phyloP scores from a whole-genome alignment of 2,797 vertebrate species.

The Toxotes lorentzi region DNA sequence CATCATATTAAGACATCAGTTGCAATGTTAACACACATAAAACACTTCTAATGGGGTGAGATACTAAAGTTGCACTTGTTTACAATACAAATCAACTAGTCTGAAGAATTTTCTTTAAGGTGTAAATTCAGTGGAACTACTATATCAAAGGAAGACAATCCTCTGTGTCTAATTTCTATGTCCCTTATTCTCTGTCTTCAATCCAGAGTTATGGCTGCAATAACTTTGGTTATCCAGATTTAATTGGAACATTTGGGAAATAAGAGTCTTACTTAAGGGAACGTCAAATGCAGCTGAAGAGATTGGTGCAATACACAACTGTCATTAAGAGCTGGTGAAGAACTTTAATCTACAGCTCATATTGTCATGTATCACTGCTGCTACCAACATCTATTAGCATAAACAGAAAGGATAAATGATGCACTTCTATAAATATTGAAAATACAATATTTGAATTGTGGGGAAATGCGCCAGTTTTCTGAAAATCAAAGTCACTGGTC shows the following conservation, averaged over 20 bases:
- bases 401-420: not conserved
- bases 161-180: not conserved
- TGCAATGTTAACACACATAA: not conserved
- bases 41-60: not conserved
- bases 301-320: not conserved
- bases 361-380: not conserved
- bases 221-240: not conserved
- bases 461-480: not conserved
- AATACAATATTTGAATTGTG: not conserved
- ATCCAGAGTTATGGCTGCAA: not conserved
- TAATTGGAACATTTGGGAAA: conserved; percentile 13
- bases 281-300: not conserved
- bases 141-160: not conserved
- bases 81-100: not conserved
- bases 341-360: not conserved
- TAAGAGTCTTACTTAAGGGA: not conserved
- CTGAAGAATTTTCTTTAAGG: too few relatives aligned
- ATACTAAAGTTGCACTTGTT: not conserved
- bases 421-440: not conserved
- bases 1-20: not conserved
- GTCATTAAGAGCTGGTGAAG: not conserved
- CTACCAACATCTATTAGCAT: not conserved
- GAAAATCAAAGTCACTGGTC: not conserved
- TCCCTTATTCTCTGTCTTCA: not conserved
- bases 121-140: not conserved